Percentiles rank a stretch among this genome's conserved stretches.
These are phyloP conservation scores for Listronotus oregonensis DNA, from an alignment of 1,140 invertebrate species.

Conservation along the genomic window DNA sequence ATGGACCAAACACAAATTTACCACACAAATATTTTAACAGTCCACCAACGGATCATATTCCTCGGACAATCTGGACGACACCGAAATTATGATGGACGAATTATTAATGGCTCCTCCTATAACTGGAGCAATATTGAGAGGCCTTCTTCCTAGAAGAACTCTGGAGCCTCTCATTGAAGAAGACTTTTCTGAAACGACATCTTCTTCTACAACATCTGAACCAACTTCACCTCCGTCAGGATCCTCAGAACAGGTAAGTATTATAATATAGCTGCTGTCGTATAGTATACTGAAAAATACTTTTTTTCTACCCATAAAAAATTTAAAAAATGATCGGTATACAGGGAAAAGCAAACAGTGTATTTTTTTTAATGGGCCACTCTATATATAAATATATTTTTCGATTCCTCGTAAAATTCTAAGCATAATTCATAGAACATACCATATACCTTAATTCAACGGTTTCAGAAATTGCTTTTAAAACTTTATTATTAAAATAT, in stretches of 20 bases:
- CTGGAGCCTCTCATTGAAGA: slow-evolving; percentile 72
- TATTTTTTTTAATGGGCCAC: too few relatives aligned
- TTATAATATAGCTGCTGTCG: neutral
- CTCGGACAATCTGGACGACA: slow-evolving; percentile 68
- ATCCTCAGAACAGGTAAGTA: slow-evolving; percentile 64
- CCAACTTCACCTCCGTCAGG: slow-evolving; percentile 57
- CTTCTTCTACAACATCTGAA: slow-evolving; percentile 50
- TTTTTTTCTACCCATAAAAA: too few relatives aligned
- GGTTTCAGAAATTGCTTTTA: too few relatives aligned
- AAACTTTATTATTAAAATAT: too few relatives aligned
- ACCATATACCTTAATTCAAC: too few relatives aligned
- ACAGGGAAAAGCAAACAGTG: too few relatives aligned
- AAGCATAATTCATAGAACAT: too few relatives aligned
- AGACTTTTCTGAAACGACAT: slow-evolving; percentile 62
- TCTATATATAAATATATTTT: too few relatives aligned
- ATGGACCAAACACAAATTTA: too few relatives aligned
- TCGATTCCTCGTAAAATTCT: too few relatives aligned
- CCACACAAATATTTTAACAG: neutral
- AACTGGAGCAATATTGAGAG: slow-evolving; percentile 67
- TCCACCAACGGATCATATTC: slow-evolving; percentile 61
- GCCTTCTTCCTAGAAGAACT: slow-evolving; percentile 67
- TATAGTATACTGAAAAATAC: too few relatives aligned
- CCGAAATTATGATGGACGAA: slow-evolving; percentile 74
- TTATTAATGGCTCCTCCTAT: slow-evolving; percentile 71
- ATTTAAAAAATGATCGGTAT: too few relatives aligned